Base-by-base conservation (phyloP, 2,888 invertebrate genomes). In the Tubulanus polymorphus region DNA sequence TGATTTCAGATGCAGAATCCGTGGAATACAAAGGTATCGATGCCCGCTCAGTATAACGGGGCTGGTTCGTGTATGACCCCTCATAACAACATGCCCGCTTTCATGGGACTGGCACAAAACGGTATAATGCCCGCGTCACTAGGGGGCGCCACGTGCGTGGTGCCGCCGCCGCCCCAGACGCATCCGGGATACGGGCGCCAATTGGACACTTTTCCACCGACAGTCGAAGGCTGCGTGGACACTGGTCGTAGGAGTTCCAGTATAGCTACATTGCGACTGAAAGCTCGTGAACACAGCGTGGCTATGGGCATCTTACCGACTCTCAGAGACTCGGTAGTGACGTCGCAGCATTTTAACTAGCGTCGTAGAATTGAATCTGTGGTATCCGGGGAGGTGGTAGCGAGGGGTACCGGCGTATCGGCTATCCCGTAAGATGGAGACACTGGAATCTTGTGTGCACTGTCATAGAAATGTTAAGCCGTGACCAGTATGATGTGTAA, bases 271-370 rank as follows among this genome's bases (percentile, higher is more conserved):
- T 60, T 76, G 18, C 54, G 76, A 55, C 63, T 75, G 37, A 76
- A 74, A 61, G 76, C 76, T 1, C 63, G 72, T 46, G 75, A 76
- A 67, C 76, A 76, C 59, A 69, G 67, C 50, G 71, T 69, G 23
- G 66, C 70, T 15, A 66, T 72, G 63, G 73, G 71, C 28, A 59
- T 71, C 47, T 65, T 72, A n/a, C n/a, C n/a, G n/a, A n/a, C n/a
- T n/a, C n/a, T n/a, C n/a, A n/a, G n/a, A n/a, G n/a, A n/a, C n/a
- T n/a, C n/a, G n/a, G n/a, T n/a, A n/a, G n/a, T n/a, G n/a, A n/a
- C n/a, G n/a, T n/a, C n/a, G n/a, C n/a, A n/a, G n/a, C n/a, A n/a
- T n/a, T n/a, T n/a, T n/a, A n/a, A n/a, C n/a, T n/a, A n/a, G n/a
- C n/a, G n/a, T n/a, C n/a, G n/a, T n/a, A n/a, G n/a, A n/a, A n/a